Conservation (phyloP, 2,888 invertebrate genomes). For the Lacanobia oleracea region DNA sequence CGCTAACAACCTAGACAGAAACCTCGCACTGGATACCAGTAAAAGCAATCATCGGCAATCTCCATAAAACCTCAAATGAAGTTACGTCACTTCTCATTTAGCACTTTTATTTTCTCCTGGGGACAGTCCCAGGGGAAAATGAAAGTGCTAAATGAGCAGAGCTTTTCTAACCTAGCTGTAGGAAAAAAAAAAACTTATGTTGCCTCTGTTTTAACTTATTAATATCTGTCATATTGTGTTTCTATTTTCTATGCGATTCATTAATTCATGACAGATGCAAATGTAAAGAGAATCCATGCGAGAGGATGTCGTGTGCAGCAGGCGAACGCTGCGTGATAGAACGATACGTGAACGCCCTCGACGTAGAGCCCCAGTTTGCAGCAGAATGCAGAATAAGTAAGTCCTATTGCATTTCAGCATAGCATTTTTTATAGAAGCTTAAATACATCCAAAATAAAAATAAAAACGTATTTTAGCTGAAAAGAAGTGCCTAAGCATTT, state of each 20-base stretch:
- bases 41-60: neutral
- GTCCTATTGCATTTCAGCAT: constrained; percentile 53
- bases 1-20: too few relatives aligned
- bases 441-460: neutral
- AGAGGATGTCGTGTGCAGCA: constrained; percentile 90
- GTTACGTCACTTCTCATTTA: neutral
- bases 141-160: too few relatives aligned
- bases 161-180: neutral
- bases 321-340: constrained; percentile 93
- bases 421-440: neutral
- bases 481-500: neutral
- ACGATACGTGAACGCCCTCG: constrained; percentile 83
- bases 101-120: neutral
- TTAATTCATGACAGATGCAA: constrained; percentile 75
- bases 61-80: neutral
- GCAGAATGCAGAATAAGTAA: constrained; percentile 92
- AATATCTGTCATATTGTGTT: neutral
- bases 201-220: neutral
- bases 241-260: neutral
- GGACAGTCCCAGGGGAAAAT: too few relatives aligned
- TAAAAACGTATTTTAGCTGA: neutral
- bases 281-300: constrained; percentile 92
- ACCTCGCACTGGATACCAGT: too few relatives aligned
- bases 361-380: constrained; percentile 83
- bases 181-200: too few relatives aligned